A percentile compares a stretch with the other conserved stretches of the same genome.
Conservation (phyloP, 2,113 vertebrate genomes). For the Albula goreensis region DNA sequence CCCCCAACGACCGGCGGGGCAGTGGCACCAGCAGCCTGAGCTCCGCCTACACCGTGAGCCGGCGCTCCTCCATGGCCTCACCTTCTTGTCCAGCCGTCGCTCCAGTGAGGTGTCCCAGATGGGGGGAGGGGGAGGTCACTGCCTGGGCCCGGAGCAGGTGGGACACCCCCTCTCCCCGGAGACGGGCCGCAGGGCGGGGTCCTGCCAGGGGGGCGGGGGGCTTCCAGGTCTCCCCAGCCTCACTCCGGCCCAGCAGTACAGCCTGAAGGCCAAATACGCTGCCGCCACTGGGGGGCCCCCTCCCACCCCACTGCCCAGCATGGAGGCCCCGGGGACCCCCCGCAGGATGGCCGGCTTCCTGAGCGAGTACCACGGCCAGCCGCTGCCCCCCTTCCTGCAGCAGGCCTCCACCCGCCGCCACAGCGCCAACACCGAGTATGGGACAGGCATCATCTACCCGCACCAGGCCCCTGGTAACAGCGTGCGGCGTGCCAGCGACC, state of each 20-base stretch:
- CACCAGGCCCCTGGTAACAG: conserved; percentile 70
- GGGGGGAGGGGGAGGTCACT: conserved; percentile 49
- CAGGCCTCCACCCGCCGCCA: conserved; percentile 68
- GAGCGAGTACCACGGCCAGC: conserved; percentile 65
- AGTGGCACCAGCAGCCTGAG: conserved; percentile 90
- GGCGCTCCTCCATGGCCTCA: conserved; percentile 85
- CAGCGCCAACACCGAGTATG: conserved; percentile 77
- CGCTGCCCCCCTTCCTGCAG: conserved; percentile 64
- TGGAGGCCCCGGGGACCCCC: conserved; percentile 67
- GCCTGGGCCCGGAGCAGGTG: conserved; percentile 58
- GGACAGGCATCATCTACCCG: conserved; percentile 69
- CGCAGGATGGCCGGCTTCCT: conserved; percentile 57
- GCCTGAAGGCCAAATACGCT: conserved; percentile 87
- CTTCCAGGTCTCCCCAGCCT: conserved; percentile 79
- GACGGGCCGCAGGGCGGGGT: conserved; percentile 63
- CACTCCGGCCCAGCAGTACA: conserved; percentile 87
- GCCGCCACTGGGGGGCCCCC: conserved; percentile 85
- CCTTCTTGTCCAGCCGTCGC: conserved; percentile 77
- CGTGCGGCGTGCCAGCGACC: conserved; percentile 85
- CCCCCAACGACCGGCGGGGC: conserved; percentile 76
- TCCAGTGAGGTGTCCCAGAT: conserved; percentile 75
- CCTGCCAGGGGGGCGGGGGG: conserved; percentile 54
- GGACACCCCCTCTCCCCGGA: conserved; percentile 73
- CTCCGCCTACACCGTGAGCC: conserved; percentile 92
- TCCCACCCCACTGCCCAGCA: conserved; percentile 76